Evolutionary conservation across 2,888 invertebrate genomes (phyloP), one percentile per base, ranked within the genome.

Genomic region (Cataglyphis cursor): DNA sequence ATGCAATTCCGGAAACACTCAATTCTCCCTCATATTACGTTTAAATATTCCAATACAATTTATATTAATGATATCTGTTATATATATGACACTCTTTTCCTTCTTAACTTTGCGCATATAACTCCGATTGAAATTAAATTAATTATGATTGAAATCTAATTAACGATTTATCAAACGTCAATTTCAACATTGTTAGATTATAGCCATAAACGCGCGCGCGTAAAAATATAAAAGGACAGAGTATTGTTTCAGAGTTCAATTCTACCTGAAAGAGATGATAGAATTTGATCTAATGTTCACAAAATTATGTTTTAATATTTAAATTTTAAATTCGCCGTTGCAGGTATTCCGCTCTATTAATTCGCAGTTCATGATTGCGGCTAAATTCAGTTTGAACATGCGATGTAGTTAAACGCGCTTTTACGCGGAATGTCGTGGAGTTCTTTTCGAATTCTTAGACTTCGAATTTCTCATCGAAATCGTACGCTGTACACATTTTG

Each of bases 11-110:
- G 90, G 85, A 91, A 89, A 90, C 87, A 82, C 87, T 87, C n/a
- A n/a, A n/a, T 51, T 51, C 51, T 51, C 2, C 8, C 51, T 87
- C 88, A 81, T 85, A 92, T 91, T 89, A 87, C 86, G 91, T 92
- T 93, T 93, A 92, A 93, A 93, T 94, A 93, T 85, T 91, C 91
- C 90, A 89, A 91, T 88, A 91, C 90, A 90, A 86, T 87, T 93
- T 92, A 93, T 90, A 93, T 92, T 92, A 94, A 92, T 89, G 93
- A 92, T 91, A 90, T 85, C 87, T 87, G 85, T 91, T 91, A 89
- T 91, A 90, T 31, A 31, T 35, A 35, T 35, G 35, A 35, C 35
- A 35, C 35, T 35, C 35, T 35, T 35, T 35, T 35, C 35, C 35
- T 35, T 6, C 6, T 35, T 35, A 6, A 5, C 35, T 6, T 35